Evolutionary conservation across 2,888 invertebrate genomes (phyloP).

Genomic region (Hipparchia semele): DNA sequence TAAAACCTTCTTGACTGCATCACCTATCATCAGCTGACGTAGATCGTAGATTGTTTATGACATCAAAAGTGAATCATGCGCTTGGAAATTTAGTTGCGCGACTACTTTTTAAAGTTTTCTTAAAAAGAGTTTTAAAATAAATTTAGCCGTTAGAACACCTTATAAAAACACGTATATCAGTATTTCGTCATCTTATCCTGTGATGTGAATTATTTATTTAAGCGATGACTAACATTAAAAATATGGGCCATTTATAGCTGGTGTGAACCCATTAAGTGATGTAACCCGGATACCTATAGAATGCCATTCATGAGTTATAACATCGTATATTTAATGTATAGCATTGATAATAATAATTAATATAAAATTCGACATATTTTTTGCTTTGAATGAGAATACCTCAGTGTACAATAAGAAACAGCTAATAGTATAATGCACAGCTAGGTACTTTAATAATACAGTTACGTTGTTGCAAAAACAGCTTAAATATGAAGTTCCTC

Average conservation of each 20-base stretch:
- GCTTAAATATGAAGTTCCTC: too few relatives aligned
- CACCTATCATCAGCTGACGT: neutral
- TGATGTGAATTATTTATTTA: constrained; percentile 31
- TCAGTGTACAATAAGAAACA: neutral
- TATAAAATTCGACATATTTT: constrained; percentile 1
- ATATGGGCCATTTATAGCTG: constrained; percentile 35
- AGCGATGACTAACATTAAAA: constrained; percentile 38
- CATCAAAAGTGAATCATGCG: neutral
- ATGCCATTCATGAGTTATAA: constrained; percentile 37
- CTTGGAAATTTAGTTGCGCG: neutral
- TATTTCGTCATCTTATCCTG: constrained; percentile 25
- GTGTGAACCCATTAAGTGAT: constrained; percentile 36
- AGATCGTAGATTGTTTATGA: too few relatives aligned
- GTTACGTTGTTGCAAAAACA: too few relatives aligned
- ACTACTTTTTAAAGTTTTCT: neutral
- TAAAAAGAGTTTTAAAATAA: neutral
- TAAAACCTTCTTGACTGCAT: neutral
- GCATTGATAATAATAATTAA: neutral
- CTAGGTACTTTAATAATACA: too few relatives aligned
- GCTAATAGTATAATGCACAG: too few relatives aligned
- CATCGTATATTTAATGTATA: constrained; percentile 16
- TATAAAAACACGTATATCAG: constrained; percentile 15
- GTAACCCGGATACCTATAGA: constrained; percentile 42
- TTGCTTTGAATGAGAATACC: constrained; percentile 1
- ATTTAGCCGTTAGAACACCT: constrained; percentile 9